Base-by-base conservation (phyloP, 2,113 vertebrate genomes). In the Uria lomvia region DNA sequence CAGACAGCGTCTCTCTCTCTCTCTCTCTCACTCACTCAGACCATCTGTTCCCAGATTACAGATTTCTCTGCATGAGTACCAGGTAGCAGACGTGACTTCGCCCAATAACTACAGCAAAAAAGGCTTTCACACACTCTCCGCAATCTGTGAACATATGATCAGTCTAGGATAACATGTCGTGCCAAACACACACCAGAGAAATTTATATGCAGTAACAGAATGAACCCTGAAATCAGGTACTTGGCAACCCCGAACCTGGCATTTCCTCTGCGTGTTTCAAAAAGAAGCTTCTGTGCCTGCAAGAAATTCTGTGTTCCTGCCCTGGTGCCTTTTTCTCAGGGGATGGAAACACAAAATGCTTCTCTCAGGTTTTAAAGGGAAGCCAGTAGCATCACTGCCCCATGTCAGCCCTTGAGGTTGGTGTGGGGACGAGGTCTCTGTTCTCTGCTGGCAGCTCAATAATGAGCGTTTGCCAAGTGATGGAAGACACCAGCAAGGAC, bases 111-210 rank as follows among this genome's bases (percentile, higher is more conserved):
- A 93, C 72, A 96, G 95, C 45, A 94, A 93, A 97, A 98, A 98
- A 96, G 86, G 91, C 97, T 97, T 97, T 95, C 97, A 92, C 91
- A 96, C 94, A 72, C 96, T 91, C 86, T 92, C 90, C 9, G 8
- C 91, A 90, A 97, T 98, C 97, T 97, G 98, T 96, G 97, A 98
- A 97, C 97, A 97, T 97, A 97, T 95, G 96, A 98, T 97, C 92
- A 91, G 96, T 97, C 95, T 97, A 97, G 86, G 94, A 97, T 94
- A 97, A 95, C 85, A 92, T 76, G 30, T 92, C 94, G 29, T 95
- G 86, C 97, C 97, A 97, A 98, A 96, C 94, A 95, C 96, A 97
- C 90, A 91, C 86, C 59, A 94, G 80, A 96, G 88, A 92, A 88
- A 91, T 97, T 78, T 92, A 88, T 70, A 72, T 86, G 90, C 95